Conservation (phyloP, 2,888 invertebrate genomes). For the Criorhina ranunculi region DNA sequence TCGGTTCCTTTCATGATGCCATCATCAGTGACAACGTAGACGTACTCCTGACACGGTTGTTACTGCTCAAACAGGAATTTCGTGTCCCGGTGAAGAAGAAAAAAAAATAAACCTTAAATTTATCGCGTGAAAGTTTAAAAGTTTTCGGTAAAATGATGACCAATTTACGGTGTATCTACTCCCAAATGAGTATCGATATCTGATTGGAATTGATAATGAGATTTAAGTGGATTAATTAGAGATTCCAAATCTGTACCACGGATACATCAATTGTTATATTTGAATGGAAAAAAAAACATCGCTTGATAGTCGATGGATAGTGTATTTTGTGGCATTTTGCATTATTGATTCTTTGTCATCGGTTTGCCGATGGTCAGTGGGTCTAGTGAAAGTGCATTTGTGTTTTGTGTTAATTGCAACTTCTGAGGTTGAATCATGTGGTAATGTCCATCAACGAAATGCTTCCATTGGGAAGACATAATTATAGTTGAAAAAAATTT, state of each 20-base stretch:
- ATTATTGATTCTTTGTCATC: slow-evolving; percentile 51
- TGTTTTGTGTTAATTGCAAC: slow-evolving; percentile 34
- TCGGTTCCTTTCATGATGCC: slow-evolving; percentile 48
- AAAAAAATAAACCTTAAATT: not conserved
- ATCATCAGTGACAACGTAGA: slow-evolving; percentile 59
- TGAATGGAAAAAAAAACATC: slow-evolving; percentile 2
- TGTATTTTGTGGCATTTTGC: slow-evolving; percentile 29
- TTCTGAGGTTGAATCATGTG: slow-evolving; percentile 39
- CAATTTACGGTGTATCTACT: not conserved
- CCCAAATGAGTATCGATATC: slow-evolving; percentile 18
- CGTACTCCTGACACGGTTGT: slow-evolving; percentile 49
- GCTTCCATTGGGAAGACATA: not conserved
- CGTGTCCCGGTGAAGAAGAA: not conserved
- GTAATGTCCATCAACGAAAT: slow-evolving; percentile 13
- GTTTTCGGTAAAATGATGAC: slow-evolving; percentile 1
- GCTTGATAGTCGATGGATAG: not conserved
- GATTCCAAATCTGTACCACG: slow-evolving; percentile 6
- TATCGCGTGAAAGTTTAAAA: slow-evolving; percentile 17
- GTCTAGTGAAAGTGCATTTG: slow-evolving; percentile 32
- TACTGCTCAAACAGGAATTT: slow-evolving; percentile 3
- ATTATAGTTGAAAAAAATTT: slow-evolving; percentile 18
- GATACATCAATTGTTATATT: slow-evolving; percentile 30
- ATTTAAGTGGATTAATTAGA: slow-evolving; percentile 53
- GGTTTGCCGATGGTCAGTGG: slow-evolving; percentile 31
- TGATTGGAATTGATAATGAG: slow-evolving; percentile 32